Base-by-base conservation (phyloP, 2,113 vertebrate species). In the Poeciliopsis retropinna region DNA sequence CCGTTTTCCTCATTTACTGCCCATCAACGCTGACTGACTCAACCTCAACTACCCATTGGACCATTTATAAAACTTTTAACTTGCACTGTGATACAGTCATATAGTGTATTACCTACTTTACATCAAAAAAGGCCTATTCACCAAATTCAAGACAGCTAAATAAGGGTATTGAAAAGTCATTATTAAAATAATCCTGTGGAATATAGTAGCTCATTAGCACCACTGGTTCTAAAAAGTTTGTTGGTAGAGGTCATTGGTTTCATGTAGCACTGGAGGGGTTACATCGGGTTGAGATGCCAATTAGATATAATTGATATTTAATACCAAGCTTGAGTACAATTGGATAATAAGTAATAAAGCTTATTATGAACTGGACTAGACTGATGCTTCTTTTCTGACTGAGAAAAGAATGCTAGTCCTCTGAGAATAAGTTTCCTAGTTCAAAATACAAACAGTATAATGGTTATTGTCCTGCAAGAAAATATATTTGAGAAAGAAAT, bases 241-340 rank as follows among this genome's bases (percentile, higher is more conserved):
- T 62, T 76, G 80, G 72, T 70, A 71, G 78, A 90, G 89, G 85
- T 89, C 87, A 88, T 3, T 63, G 60, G 63, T 70, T 80, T 82
- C 67, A 80, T 79, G 70, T 80, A 60, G 54, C 39, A 80, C 85
- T 72, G 66, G 61, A 83, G 78, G 79, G 79, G 70, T 73, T 83
- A 47, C 66, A 71, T 62, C 10, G 39, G 65, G 80, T 80, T 76
- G 76, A 75, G 72, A 70, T 66, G 71, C 66, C 84, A 84, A 91
- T 91, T 90, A 88, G 29, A 78, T 72, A 66, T 84, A 88, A 88
- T 89, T 88, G 78, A 75, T 78, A 75, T 70, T 63, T 71, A 51
- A 87, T 75, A 76, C 60, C 34, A 72, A 76, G 77, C 81, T 78
- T 76, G 68, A 86, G 76, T 62, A 80, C 60, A 78, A 72, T 57